Base-by-base conservation (phyloP, 2,888 invertebrate species). In the Agrochola lychnidis region DNA sequence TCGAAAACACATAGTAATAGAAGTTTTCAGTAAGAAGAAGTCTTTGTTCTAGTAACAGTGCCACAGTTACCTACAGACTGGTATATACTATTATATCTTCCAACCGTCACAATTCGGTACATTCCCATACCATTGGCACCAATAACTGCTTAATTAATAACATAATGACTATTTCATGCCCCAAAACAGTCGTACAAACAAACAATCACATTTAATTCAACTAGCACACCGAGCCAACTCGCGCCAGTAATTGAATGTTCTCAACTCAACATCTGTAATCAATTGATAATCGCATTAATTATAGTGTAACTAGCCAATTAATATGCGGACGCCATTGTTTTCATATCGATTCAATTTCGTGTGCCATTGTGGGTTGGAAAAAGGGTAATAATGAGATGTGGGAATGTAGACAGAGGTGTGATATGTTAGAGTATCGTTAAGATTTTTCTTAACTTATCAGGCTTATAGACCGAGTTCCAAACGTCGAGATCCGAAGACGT, bases 201-300 rank as follows among this genome's bases (percentile, higher is more conserved):
- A 82, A 79, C 83, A 84, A 72, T 70, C 57, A 79, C n/a, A 70
- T 81, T 66, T 67, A 74, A 57, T 72, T 79, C 42, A 80, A 84
- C 77, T 82, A 70, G 67, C 62, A 83, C 62, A 68, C 67, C 68
- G 56, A 36, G 81, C 82, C 75, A 71, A 66, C 70, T 70, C 66
- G 76, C 67, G 64, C 36, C 76, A 63, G 59, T 87, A 89, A 90
- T 88, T 88, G 82, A 89, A 88, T 89, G 73, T 74, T 78, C 79
- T 73, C 64, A 73, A 77, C 81, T 73, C 64, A 73, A 77, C 81
- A 83, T 87, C 85, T 83, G 89, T 88, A 88, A 91, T 89, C 86
- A 87, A 87, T 85, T 82, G 88, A 89, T 86, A 91, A 89, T 88
- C 82, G 80, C 70, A 81, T 89, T 87, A 89, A 90, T 90, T 87